Evolutionary conservation across 2,888 invertebrate species (phyloP), one percentile per base, ranked within the genome.

Genomic region (Tenthredo distinguenda): DNA sequence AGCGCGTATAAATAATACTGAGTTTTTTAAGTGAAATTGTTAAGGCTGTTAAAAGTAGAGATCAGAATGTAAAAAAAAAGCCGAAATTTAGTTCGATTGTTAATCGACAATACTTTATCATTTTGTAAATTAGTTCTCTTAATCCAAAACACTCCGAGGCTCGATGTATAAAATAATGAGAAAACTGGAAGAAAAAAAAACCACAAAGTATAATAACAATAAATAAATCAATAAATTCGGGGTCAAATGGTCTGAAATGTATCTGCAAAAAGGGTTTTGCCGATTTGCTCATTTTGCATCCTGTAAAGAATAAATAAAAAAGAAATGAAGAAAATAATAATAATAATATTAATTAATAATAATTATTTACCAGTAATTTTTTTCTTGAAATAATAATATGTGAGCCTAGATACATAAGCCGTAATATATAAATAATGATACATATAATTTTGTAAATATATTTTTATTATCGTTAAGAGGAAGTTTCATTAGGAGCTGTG

Each of bases 371-470:
- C 34, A 37, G 37, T 37, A 37, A 34, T 34, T 18, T 71, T n/a
- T 71, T 71, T 34, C 37, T 37, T 71, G 37, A n/a, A n/a, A 37
- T 71, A 37, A 9, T 34, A 37, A 34, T 71, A 37, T 71, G 71
- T 71, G 37, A 71, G 71, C n/a, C 71, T 74, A 31, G 68, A 68
- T n/a, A 77, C 34, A 74, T 55, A 55, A 77, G 31, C 31, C 55
- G 7, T 55, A n/a, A 15, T 47, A 77, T 50, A 55, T 2, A 43
- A 43, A 74, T 40, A 18, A 34, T 43, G 4, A 40, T 62, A 81
- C 1, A 81, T 62, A 81, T 62, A 62, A 62, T 58, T 81, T 62
- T 81, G 81, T 81, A 62, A 58, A 81, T 81, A 81, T 81, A 81
- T 81, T 81, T 62, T 62, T 58, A 40, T 12, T 47, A 40, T 81